Base-by-base conservation (phyloP, 2,888 invertebrate species). In the Liposcelis brunnea region DNA sequence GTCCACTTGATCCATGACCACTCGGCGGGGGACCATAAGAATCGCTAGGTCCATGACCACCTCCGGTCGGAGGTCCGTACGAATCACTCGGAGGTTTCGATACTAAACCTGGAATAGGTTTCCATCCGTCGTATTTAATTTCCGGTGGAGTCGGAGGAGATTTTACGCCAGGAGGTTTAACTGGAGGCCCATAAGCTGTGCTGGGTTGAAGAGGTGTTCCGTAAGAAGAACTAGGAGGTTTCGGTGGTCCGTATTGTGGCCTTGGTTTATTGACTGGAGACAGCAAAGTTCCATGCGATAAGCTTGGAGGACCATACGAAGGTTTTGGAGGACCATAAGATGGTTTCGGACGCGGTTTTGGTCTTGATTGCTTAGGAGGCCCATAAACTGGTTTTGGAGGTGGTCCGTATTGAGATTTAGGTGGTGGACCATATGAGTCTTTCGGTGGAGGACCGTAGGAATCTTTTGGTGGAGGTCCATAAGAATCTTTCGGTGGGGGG, bases 91-190 rank as follows among this genome's bases (percentile, higher is more conserved):
- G 52, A 12, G 43, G 49, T 2, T 49, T 50, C 11, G 50, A 46
- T 1, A 54, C 51, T 1, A 79, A 72, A 1, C 83, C 82, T 7
- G 83, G 77, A 48, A 86, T 85, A 15, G 86, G 86, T 57, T 78
- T 81, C 86, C 86, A 86, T 19, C 86, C 86, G 53, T 86, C 86
- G 55, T 40, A 49, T 12, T 46, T 48, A 42, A 36, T 46, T 48
- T 31, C 47, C 16, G 48, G 47, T 26, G 48, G 46, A 47, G 42
- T 54, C 64, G 67, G 40, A 19, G 40, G 40, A 6, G 40, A 14
- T 26, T 26, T 26, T 26, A 26, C 26, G 6, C 40, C 40, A 16
- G 19, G 12, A 35, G 16, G 35, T n/a, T 40, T 14, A 6, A 5
- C 4, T 0, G 53, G 52, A 32, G 59, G 58, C 10, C 59, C 58